Evolutionary conservation across 2,113 vertebrate genomes (phyloP).

Genomic region (Solea solea): DNA sequence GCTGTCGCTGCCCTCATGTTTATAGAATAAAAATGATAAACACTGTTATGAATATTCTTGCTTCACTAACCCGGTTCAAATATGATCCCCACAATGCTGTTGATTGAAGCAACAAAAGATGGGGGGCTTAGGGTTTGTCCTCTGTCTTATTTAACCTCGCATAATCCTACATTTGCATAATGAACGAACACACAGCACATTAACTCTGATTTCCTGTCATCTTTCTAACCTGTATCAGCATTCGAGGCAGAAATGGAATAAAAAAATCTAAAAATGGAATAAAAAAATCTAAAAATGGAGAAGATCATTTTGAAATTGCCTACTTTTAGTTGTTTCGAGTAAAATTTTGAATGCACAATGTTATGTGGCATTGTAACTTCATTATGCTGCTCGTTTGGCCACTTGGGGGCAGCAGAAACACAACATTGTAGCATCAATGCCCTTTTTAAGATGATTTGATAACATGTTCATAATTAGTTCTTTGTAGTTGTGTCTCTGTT

Average conservation of each 20-base stretch:
- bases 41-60: constrained; percentile 60
- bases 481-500: too few species aligned
- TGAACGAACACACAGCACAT: neutral
- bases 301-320: neutral
- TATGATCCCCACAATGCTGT: constrained; percentile 24
- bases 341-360: too few species aligned
- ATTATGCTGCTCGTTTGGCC: neutral
- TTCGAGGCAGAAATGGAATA: neutral
- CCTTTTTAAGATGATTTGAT: neutral
- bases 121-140: neutral
- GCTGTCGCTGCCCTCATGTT: constrained; percentile 59
- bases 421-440: neutral
- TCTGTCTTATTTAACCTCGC: neutral
- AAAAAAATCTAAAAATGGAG: too few species aligned
- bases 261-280: too few species aligned
- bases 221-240: neutral
- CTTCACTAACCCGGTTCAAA: constrained; percentile 51
- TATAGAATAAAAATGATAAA: constrained; percentile 60
- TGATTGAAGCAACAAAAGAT: constrained; percentile 22
- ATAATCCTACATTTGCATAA: neutral
- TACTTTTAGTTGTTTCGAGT: neutral
- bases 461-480: neutral
- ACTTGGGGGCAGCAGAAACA: neutral
- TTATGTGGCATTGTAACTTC: too few species aligned
- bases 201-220: neutral